phyloP scores from a whole-genome alignment of 2,888 invertebrate species.

The Acanthococcus lagerstroemiae region DNA sequence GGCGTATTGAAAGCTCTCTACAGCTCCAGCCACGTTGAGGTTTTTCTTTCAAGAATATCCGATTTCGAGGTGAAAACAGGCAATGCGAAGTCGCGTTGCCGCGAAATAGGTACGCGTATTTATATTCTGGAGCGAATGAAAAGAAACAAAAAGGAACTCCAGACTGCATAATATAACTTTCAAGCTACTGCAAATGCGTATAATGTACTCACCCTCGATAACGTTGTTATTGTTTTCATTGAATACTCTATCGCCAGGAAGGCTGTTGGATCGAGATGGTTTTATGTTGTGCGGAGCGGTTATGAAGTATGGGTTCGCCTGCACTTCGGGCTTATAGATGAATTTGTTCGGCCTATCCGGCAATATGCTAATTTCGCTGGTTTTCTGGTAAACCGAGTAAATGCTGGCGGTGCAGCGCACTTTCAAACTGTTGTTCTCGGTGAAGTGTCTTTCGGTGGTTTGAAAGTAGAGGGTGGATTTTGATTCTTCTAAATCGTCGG shows the following conservation, averaged over 20 bases:
- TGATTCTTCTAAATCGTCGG: constrained; percentile 13
- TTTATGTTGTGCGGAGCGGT: not conserved
- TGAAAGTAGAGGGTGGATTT: constrained; percentile 3
- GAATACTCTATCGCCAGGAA: constrained; percentile 1
- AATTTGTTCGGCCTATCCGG: constrained; percentile 43
- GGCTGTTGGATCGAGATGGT: constrained; percentile 1
- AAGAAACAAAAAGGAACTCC: too few relatives aligned
- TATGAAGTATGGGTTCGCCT: not conserved
- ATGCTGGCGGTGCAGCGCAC: constrained; percentile 57
- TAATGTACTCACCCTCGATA: constrained; percentile 5
- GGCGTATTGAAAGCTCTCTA: too few relatives aligned
- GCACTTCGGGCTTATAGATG: constrained; percentile 6
- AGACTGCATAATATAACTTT: too few relatives aligned
- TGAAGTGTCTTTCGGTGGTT: constrained; percentile 8
- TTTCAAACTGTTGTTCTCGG: constrained; percentile 38
- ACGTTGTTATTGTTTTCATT: constrained; percentile 14
- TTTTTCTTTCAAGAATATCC: too few relatives aligned
- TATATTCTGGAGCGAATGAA: too few relatives aligned
- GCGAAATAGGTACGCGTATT: too few relatives aligned
- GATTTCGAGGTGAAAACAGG: too few relatives aligned
- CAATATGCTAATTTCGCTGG: constrained; percentile 55
- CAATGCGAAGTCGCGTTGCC: too few relatives aligned
- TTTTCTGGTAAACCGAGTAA: constrained; percentile 56
- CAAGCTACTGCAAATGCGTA: too few relatives aligned
- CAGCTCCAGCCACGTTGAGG: too few relatives aligned